Conservation (phyloP, 1,140 invertebrate species). For the Eumeta japonica region DNA sequence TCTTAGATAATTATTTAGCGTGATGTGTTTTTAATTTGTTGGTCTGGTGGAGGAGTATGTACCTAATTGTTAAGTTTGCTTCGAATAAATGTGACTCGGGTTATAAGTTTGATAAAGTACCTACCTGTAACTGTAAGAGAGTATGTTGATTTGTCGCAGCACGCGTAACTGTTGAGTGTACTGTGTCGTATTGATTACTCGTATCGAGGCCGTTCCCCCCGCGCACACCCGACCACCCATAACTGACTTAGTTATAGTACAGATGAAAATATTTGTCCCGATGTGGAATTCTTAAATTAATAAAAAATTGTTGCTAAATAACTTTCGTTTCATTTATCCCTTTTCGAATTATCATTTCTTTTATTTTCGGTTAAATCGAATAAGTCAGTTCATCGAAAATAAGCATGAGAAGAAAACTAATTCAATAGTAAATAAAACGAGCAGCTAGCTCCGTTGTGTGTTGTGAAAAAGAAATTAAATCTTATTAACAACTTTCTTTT, state of each 20-base stretch:
- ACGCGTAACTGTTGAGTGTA: neutral
- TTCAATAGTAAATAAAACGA: too few relatives aligned
- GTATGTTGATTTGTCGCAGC: neutral
- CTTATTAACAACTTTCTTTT: too few relatives aligned
- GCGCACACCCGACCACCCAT: neutral
- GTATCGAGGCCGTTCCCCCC: neutral
- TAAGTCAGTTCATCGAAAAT: too few relatives aligned
- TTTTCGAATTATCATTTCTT: constrained; percentile 1
- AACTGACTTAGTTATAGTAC: constrained; percentile 33
- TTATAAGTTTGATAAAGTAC: too few relatives aligned
- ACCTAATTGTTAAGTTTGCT: constrained; percentile 46
- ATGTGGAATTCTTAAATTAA: constrained; percentile 59
- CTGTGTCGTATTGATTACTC: neutral
- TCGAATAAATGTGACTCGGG: too few relatives aligned
- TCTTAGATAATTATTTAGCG: constrained; percentile 53
- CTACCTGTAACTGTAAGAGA: too few relatives aligned
- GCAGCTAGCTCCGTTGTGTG: too few relatives aligned
- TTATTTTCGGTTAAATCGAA: too few relatives aligned
- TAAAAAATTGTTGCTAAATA: constrained; percentile 60
- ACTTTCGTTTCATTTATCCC: constrained; percentile 34
- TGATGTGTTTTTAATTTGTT: constrained; percentile 48
- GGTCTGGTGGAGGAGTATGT: constrained; percentile 38
- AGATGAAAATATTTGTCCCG: constrained; percentile 43
- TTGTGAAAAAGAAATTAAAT: too few relatives aligned
- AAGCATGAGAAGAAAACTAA: too few relatives aligned